phyloP scores from a whole-genome alignment of 2,888 invertebrate genomes.

The Erebia palarica region DNA sequence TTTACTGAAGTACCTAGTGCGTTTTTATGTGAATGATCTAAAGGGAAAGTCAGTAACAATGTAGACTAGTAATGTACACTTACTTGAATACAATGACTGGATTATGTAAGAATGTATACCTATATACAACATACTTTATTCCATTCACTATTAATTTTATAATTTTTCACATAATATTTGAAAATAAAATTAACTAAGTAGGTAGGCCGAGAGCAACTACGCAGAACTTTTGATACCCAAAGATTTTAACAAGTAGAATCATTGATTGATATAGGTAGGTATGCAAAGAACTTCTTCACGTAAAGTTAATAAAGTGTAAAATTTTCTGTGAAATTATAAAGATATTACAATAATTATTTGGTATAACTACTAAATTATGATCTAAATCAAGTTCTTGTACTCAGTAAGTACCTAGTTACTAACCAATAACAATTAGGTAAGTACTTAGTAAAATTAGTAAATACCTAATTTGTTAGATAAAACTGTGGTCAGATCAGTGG shows the following conservation, averaged over 20 bases:
- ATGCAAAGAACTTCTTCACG: neutral
- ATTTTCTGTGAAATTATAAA: neutral
- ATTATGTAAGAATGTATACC: neutral
- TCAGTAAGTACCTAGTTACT: neutral
- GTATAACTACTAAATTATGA: neutral
- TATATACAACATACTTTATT: neutral
- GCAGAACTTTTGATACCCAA: no score
- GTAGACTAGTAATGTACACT: neutral
- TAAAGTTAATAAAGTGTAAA: neutral
- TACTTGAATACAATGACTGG: conserved; percentile 2
- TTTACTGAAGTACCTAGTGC: no score
- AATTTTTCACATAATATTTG: neutral
- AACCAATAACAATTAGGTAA: neutral
- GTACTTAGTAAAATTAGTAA: conserved; percentile 39
- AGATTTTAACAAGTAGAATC: neutral
- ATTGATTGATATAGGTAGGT: neutral
- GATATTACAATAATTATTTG: neutral
- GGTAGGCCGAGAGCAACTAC: no score
- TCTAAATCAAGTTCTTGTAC: neutral
- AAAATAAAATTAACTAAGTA: no score
- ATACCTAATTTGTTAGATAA: conserved; percentile 61
- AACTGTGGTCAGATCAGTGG: conserved; percentile 50
- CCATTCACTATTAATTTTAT: neutral
- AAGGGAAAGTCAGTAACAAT: no score
- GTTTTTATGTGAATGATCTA: no score